Base-by-base conservation (phyloP, 2,797 vertebrate genomes). In the Microcaecilia unicolor region DNA sequence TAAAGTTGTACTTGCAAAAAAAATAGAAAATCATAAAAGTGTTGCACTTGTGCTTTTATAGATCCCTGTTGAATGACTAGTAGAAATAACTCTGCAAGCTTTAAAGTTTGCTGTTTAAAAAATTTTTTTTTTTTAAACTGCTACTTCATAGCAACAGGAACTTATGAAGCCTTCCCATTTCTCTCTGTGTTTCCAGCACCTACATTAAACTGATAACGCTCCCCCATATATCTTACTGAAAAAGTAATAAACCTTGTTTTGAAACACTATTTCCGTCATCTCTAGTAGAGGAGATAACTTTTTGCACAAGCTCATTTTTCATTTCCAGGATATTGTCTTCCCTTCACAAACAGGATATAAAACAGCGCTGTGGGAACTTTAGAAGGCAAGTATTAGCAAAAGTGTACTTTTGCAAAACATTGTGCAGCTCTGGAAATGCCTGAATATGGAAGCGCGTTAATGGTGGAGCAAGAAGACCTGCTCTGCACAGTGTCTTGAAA, bases 251-350 rank as follows among this genome's bases (percentile, higher is more conserved):
- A 58, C 48, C 40, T 60, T 51, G 40, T 61, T 66, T 44, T 51
- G 51, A 62, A 73, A 53, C 41, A 48, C 44, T 72, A 71, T 76
- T 76, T 76, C 68, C 22, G 23, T 53, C 31, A 32, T 46, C 54
- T 75, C 69, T 68, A 72, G 56, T 51, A 59, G 31, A 28, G 43
- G 65, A 80, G 58, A 74, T 76, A 80, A 72, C 58, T 80, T 51
- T 69, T 47, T 66, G 56, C 32, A 37, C 46, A 70, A 73, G 68
- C 60, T 71, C 67, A 71, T 80, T 79, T 81, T 83, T 78, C 72
- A 81, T 76, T 74, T 74, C 61, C 35, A 71, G 44, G 44, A 64
- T 51, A 73, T 69, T 77, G 70, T 78, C 58, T 83, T 74, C 62
- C 28, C 56, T 70, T 51, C 40, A 57, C 57, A 61, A 68, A 73